Percentiles rank a stretch among this genome's conserved stretches.
These are phyloP conservation scores for Bembecia ichneumoniformis DNA, from an alignment of 2,888 invertebrate species.

Conservation along the genomic window DNA sequence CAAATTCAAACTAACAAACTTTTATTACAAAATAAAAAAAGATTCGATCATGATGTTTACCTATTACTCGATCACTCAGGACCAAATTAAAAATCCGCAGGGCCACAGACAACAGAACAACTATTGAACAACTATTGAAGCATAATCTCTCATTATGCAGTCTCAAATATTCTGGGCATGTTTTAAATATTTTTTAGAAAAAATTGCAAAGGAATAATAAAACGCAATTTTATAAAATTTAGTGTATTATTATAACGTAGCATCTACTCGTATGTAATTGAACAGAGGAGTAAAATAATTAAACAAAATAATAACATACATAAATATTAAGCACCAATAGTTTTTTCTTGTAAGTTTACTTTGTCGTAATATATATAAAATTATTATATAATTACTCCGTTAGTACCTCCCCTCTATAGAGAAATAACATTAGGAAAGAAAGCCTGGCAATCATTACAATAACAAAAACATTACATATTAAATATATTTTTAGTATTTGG, in stretches of 20 bases:
- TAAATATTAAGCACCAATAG: not conserved
- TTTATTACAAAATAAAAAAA: no score
- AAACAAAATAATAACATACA: conserved; percentile 7
- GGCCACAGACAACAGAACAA: no score
- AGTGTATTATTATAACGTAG: conserved; percentile 41
- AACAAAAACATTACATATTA: conserved; percentile 10
- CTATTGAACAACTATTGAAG: no score
- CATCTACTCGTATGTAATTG: conserved; percentile 32
- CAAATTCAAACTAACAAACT: no score
- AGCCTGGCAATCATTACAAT: conserved; percentile 41
- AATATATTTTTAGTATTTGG: conserved; percentile 42
- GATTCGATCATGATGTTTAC: no score
- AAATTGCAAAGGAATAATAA: conserved; percentile 10
- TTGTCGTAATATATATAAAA: not conserved
- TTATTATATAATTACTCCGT: not conserved
- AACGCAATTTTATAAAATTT: conserved; percentile 57
- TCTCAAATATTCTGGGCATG: no score
- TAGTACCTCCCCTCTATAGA: no score
- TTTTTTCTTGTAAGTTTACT: not conserved
- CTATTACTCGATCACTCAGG: no score
- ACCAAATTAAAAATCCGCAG: no score
- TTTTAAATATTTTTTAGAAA: no score
- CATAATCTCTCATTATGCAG: no score
- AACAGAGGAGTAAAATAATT: conserved; percentile 45
- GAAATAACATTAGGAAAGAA: conserved; percentile 23